These are phyloP conservation scores for Andrena hattorfiana DNA, from an alignment of 2,888 invertebrate genomes.

Conservation along the genomic window DNA sequence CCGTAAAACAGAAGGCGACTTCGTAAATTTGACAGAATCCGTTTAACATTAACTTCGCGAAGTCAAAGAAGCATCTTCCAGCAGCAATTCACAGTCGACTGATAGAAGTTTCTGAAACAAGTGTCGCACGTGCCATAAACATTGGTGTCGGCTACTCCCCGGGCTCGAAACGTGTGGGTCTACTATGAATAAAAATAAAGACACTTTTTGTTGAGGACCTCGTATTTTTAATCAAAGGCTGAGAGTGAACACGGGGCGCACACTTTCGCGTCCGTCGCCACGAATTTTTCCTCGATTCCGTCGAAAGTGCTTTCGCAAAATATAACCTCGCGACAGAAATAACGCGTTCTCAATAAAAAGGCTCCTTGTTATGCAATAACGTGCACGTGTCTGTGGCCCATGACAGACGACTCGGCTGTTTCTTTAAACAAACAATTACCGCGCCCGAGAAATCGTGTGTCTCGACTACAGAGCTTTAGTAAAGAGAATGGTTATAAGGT, in stretches of 20 bases:
- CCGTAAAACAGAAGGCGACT: not conserved
- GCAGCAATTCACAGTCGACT: not conserved
- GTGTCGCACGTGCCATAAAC: slow-evolving; percentile 55
- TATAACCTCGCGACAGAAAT: slow-evolving; percentile 61
- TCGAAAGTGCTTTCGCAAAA: slow-evolving; percentile 46
- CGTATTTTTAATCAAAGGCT: slow-evolving; percentile 59
- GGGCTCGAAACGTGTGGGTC: not conserved
- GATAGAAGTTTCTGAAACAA: not conserved
- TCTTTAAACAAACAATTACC: slow-evolving; percentile 10
- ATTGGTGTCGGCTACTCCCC: slow-evolving; percentile 51
- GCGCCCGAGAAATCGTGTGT: not conserved
- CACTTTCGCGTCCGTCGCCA: slow-evolving; percentile 12
- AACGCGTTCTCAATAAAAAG: slow-evolving; percentile 62
- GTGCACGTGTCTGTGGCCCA: slow-evolving; percentile 24
- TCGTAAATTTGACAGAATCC: too few relatives aligned
- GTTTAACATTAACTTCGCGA: too few relatives aligned
- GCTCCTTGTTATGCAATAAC: slow-evolving; percentile 47
- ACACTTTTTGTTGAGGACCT: slow-evolving; percentile 14
- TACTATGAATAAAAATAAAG: slow-evolving; percentile 53
- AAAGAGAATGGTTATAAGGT: not conserved
- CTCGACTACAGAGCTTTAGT: not conserved
- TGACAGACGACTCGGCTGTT: not conserved
- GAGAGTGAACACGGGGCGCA: not conserved
- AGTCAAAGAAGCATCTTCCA: not conserved
- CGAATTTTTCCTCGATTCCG: slow-evolving; percentile 42